Evolutionary conservation across 2,797 vertebrate species (phyloP), one percentile per base, ranked within the genome.

Genomic region (Leptatherina wallacei): DNA sequence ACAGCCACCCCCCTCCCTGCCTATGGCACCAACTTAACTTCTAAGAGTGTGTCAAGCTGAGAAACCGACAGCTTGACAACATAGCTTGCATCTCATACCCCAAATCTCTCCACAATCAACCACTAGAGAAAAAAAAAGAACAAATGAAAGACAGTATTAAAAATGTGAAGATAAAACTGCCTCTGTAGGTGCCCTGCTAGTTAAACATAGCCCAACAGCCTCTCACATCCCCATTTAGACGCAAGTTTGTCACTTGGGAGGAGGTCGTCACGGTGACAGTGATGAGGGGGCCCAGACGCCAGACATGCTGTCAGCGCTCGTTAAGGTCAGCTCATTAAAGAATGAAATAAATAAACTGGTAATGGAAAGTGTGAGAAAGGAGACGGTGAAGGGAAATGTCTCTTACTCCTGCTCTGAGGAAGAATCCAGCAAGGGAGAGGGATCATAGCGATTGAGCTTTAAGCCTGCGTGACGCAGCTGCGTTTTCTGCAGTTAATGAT

Each of bases 161-260:
- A 80, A 86, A 78, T 60, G 67, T 72, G 85, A 86, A 80, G 85
- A 88, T 75, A 68, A 82, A 69, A 58, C 77, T 75, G 78, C 71
- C 84, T 90, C 77, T 84, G 83, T 82, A 80, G 87, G 78, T 87
- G 90, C 86, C 84, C 90, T 71, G 80, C 85, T 90, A 86, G 92
- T 94, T 93, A 93, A 94, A 92, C 88, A 91, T 91, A 91, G 91
- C 84, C 75, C 87, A 88, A 74, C 87, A 79, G 84, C 75, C 78
- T 83, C 91, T 92, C 89, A 87, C 89, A 90, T 93, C 92, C 88
- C 75, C 91, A 91, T 92, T 93, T 92, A 93, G 90, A 93, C 84
- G 77, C 58, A 30, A 85, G 84, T 77, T 80, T 85, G 83, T 89
- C 87, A 88, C 90, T 82, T 83, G 90, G 88, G 88, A 91, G 85